phyloP scores from a whole-genome alignment of 2,797 vertebrate genomes.

The Poecilia picta region DNA sequence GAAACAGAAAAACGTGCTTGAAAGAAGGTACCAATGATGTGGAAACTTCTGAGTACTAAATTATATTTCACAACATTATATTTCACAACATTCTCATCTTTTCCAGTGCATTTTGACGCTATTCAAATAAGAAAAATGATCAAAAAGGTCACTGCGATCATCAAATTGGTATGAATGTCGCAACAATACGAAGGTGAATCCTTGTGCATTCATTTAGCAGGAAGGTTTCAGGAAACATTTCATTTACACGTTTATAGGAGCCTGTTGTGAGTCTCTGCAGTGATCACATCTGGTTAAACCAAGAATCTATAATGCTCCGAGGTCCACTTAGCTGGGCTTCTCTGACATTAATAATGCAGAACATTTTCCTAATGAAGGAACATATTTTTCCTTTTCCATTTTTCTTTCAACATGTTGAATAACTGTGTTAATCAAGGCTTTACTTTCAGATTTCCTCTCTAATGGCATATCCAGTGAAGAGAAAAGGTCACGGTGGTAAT shows the following conservation, averaged over 20 bases:
- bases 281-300: conserved; percentile 74
- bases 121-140: conserved; percentile 18
- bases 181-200: conserved; percentile 20
- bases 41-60: conserved; percentile 19
- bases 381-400: conserved; percentile 80
- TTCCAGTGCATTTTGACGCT: neutral
- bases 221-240: conserved; percentile 47
- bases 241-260: conserved; percentile 43
- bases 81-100: conserved; percentile 16
- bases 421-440: conserved; percentile 83
- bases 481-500: conserved; percentile 97
- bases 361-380: conserved; percentile 83
- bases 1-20: conserved; percentile 25
- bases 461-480: conserved; percentile 86
- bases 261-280: conserved; percentile 63
- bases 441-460: conserved; percentile 76
- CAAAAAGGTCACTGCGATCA: conserved; percentile 28
- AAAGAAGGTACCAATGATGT: conserved; percentile 6
- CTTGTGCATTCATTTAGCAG: conserved; percentile 37
- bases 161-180: conserved; percentile 42
- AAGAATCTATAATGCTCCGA: conserved; percentile 72
- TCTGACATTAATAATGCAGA: conserved; percentile 81
- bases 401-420: conserved; percentile 78
- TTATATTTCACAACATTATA: conserved; percentile 22
- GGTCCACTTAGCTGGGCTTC: conserved; percentile 75